Conservation (phyloP, 2,888 invertebrate species). For the Pseudococcus longispinus region DNA sequence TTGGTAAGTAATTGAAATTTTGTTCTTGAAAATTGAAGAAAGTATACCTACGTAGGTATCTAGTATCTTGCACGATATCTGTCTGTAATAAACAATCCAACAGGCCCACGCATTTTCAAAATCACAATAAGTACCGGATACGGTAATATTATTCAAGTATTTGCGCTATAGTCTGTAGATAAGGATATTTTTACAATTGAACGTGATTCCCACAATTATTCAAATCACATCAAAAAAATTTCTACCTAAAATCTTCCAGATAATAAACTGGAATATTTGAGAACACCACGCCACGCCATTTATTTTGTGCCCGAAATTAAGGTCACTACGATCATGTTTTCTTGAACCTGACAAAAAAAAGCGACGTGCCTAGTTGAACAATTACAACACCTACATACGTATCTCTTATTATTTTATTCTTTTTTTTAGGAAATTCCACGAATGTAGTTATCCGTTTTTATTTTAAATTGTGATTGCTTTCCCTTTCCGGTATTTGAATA, state of each 20-base stretch:
- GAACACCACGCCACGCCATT: neutral
- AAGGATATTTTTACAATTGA: neutral
- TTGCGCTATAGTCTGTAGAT: neutral
- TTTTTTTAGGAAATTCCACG: neutral
- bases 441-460: neutral
- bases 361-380: neutral
- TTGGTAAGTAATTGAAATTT: conserved; percentile 47
- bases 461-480: neutral
- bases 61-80: neutral
- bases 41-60: neutral
- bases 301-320: neutral
- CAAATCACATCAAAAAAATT: neutral
- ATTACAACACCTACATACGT: neutral
- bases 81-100: neutral
- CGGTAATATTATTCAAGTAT: neutral
- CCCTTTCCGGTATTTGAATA: neutral
- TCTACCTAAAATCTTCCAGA: neutral
- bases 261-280: neutral
- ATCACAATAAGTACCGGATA: neutral
- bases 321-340: neutral
- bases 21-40: neutral
- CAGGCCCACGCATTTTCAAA: neutral
- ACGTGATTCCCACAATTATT: conserved; percentile 4
- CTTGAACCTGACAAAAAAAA: neutral
- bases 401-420: neutral